Evolutionary conservation across 2,113 vertebrate genomes (phyloP), one percentile per base, ranked within the genome.

Genomic region (Hymenochirus boettgeri): DNA sequence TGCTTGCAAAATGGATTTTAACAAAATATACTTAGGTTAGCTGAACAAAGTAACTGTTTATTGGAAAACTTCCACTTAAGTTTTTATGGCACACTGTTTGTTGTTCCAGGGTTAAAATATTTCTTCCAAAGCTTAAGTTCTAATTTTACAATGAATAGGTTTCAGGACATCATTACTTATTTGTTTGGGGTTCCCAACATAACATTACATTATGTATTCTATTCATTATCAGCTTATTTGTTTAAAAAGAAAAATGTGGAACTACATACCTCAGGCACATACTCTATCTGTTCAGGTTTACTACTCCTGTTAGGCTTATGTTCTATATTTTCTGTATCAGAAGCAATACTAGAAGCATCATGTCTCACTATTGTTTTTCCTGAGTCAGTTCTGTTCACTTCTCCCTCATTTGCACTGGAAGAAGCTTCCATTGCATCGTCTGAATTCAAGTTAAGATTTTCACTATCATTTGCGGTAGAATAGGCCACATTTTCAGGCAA

Each of bases 321-420:
- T 73, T 95, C 93, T 65, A 98, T 79, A 69, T 82, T 91, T 71
- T 96, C 92, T 0, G 96, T 99, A 82, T 99, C 96, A 11, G 91
- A 87, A 70, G 92, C 92, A 73, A 99, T 92, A 63, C 86, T 98
- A 54, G 95, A 92, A 80, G 94, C 96, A 67, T 99, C 95, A 71
- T 98, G 85, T 50, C 86, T 89, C 31, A 95, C 92, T 0, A 98
- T 98, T 81, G 86, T 95, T 48, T 84, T 93, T 54, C 93, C 94
- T 82, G 85, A 85, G 6, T 35, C 0, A 5, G 0, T 58, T 4
- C 37, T 24, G 24, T 51, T 62, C 37, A 19, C 7, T 2, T 69
- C 63, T 70, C 42, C 65, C 47, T 52, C 22, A 17, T 21, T 4
- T 55, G 17, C 17, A 67, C 21, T 75, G 8, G n/a, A 2, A 9